These are phyloP conservation scores for Drosophila kepulauana DNA, from an alignment of 1,140 invertebrate species.

Conservation along the genomic window DNA sequence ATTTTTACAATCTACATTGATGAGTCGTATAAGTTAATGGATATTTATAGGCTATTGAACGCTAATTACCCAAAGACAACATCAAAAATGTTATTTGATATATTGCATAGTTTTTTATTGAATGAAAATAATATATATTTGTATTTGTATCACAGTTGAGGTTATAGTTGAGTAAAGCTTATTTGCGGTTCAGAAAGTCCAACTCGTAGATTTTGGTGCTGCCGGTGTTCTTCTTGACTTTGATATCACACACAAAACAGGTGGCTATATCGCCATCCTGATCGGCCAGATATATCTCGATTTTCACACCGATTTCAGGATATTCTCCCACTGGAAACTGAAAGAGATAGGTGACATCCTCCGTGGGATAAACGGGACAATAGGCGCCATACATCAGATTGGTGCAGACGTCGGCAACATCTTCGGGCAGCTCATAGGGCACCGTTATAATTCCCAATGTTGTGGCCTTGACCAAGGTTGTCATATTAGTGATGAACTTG, in stretches of 20 bases:
- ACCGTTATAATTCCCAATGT: slow-evolving; percentile 74
- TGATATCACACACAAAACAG: slow-evolving; percentile 78
- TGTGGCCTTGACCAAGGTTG: slow-evolving; percentile 68
- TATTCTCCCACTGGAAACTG: slow-evolving; percentile 72
- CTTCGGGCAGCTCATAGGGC: slow-evolving; percentile 72
- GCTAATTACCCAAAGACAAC: background rate
- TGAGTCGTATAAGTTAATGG: slow-evolving; percentile 12
- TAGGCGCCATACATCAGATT: slow-evolving; percentile 77
- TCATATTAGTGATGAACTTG: slow-evolving; percentile 66
- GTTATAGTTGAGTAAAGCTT: background rate
- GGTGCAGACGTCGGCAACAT: slow-evolving; percentile 67
- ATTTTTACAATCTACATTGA: slow-evolving; percentile 26
- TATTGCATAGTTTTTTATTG: background rate
- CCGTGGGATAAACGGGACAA: slow-evolving; percentile 75
- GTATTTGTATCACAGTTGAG: slow-evolving; percentile 65
- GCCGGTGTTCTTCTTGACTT: slow-evolving; percentile 64
- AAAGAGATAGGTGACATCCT: slow-evolving; percentile 81
- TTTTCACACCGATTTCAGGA: slow-evolving; percentile 75
- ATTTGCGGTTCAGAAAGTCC: slow-evolving; percentile 45
- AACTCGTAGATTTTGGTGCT: slow-evolving; percentile 44
- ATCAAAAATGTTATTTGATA: background rate
- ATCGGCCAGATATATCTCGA: slow-evolving; percentile 77
- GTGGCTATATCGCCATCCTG: slow-evolving; percentile 66
- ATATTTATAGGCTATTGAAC: slow-evolving; percentile 7
- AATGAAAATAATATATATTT: background rate